Evolutionary conservation across 2,113 vertebrate species (phyloP).

Genomic region (Uria lomvia): DNA sequence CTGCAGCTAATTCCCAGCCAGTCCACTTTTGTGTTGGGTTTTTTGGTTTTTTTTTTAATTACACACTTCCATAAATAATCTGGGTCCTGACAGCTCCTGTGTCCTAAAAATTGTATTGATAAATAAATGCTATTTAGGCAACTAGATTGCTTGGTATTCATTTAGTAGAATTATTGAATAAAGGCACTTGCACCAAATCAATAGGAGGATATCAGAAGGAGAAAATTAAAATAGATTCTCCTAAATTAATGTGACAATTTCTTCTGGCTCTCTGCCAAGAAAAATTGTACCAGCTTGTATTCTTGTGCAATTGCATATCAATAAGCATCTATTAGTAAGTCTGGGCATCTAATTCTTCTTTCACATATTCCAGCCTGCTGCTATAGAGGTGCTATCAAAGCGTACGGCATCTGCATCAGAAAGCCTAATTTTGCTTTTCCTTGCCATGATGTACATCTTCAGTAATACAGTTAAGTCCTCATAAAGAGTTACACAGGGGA

Average conservation of each 20-base stretch:
- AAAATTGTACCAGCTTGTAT: neutral
- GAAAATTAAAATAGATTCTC: conserved; percentile 24
- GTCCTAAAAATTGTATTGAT: neutral
- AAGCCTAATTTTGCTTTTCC: neutral
- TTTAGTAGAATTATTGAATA: conserved; percentile 12
- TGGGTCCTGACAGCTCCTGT: neutral
- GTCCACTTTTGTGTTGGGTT: neutral
- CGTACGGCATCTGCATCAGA: neutral
- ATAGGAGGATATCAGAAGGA: neutral
- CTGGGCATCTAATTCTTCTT: neutral
- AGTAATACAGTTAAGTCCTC: neutral
- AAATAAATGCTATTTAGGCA: conserved; percentile 17
- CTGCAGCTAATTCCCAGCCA: neutral
- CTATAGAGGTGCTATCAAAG: neutral
- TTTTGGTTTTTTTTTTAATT: neutral
- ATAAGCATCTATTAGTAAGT: neutral
- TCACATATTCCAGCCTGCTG: neutral
- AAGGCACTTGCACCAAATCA: neutral
- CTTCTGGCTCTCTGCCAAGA: neutral
- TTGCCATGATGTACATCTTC: neutral
- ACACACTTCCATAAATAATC: neutral
- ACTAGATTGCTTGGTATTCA: neutral
- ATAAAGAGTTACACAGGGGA: neutral
- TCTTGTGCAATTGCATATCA: neutral
- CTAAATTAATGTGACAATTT: conserved; percentile 28